Conservation (phyloP, 1,140 invertebrate genomes). For the Laupala kohalensis region DNA sequence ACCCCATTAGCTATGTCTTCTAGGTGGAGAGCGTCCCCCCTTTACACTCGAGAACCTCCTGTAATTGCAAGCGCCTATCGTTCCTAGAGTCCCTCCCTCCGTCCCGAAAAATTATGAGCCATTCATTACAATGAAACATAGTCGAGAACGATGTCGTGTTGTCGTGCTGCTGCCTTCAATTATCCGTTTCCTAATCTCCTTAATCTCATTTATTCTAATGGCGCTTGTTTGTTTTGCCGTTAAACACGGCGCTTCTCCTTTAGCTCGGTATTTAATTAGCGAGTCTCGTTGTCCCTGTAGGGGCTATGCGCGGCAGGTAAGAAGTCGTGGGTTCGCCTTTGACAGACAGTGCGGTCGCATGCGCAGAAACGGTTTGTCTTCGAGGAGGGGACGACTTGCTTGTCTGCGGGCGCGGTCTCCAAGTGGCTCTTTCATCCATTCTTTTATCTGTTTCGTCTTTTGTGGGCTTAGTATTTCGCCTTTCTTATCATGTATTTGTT, state of each 20-base stretch:
- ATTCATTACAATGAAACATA: neutral
- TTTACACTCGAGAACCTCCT: too few relatives aligned
- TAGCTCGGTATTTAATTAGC: neutral
- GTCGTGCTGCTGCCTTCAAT: neutral
- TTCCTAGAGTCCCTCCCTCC: neutral
- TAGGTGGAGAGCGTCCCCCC: too few relatives aligned
- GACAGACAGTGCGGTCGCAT: neutral
- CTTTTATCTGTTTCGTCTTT: too few relatives aligned
- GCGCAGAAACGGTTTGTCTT: neutral
- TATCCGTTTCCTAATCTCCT: neutral
- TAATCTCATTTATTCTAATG: neutral
- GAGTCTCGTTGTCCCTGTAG: too few relatives aligned
- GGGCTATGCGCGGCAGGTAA: neutral
- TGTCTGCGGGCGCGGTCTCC: too few relatives aligned
- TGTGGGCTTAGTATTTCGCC: too few relatives aligned
- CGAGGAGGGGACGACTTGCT: too few relatives aligned
- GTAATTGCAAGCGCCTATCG: neutral
- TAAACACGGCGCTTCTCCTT: neutral
- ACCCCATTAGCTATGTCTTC: too few relatives aligned
- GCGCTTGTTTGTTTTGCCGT: neutral
- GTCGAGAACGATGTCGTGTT: neutral
- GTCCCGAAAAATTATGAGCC: neutral
- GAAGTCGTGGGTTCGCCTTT: neutral
- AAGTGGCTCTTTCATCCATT: too few relatives aligned
- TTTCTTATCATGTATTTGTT: too few relatives aligned